A percentile compares a stretch with the other conserved stretches of the same genome.
Conservation (phyloP, 2,888 invertebrate species). For the Crocallis elinguaria region DNA sequence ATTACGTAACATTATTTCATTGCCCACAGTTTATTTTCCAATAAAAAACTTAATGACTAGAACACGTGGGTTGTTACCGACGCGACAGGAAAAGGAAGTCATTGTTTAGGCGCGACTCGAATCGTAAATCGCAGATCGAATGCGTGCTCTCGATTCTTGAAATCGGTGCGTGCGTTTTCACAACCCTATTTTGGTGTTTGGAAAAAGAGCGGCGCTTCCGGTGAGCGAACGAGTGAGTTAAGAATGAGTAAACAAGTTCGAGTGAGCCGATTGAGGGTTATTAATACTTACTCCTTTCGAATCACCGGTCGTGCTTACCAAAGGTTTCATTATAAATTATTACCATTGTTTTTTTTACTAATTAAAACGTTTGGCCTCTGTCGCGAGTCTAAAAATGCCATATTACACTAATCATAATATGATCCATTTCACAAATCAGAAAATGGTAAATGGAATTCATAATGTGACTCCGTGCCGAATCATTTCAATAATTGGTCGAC, state of each 20-base stretch:
- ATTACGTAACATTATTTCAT: not conserved
- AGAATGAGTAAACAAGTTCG: not conserved
- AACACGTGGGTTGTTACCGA: constrained; percentile 59
- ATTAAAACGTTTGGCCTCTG: too few relatives aligned
- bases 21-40: constrained; percentile 3
- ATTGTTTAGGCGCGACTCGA: constrained; percentile 65
- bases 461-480: too few relatives aligned
- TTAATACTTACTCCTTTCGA: not conserved
- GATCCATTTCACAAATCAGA: too few relatives aligned
- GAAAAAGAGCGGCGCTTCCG: constrained; percentile 21
- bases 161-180: constrained; percentile 37
- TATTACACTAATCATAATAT: too few relatives aligned
- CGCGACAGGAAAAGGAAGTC: constrained; percentile 76
- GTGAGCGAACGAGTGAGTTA: not conserved
- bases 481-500: too few relatives aligned
- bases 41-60: constrained; percentile 31
- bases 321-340: too few relatives aligned
- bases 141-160: constrained; percentile 37
- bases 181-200: constrained; percentile 37
- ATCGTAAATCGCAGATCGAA: constrained; percentile 63
- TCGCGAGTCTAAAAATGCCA: too few relatives aligned
- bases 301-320: too few relatives aligned
- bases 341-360: too few relatives aligned
- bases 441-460: too few relatives aligned
- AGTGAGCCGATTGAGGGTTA: not conserved